Evolutionary conservation across 1,140 invertebrate species (phyloP), one percentile per base, ranked within the genome.

Genomic region (Phthorimaea operculella): DNA sequence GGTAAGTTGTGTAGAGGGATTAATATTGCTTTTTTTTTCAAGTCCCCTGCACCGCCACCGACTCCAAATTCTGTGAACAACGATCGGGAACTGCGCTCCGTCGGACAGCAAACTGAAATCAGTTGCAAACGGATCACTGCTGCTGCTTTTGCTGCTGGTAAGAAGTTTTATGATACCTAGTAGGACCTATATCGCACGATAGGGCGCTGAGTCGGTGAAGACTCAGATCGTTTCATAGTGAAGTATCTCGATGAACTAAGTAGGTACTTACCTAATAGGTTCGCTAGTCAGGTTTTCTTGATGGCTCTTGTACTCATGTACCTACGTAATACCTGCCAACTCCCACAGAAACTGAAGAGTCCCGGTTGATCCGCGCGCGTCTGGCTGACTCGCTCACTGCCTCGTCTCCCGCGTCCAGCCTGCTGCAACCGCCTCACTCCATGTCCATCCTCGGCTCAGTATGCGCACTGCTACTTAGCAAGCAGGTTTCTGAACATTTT

Each of bases 401-500:
- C 58, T 67, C 71, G 0, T 71, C 79, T 10, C 72, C 72, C 0
- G 69, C 72, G 0, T 70, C 67, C 1, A 70, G 74, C 6, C 62
- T 74, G 59, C 70, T 66, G 57, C 64, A 71, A 6, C 42, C 68
- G 1, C 58, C 58, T 5, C 69, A 72, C 18, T 79, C 80, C 42
- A 68, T 71, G 51, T 83, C 80, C 33, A 78, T 83, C 33, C 68
- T 83, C 5, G 76, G 77, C 39, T 83, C 80, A 0, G 80, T 83
- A 1, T 81, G 78, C 53, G 80, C 80, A 15, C 52, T 83, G 34
- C 62, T 83, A 47, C 70, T 81, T 6, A 76, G 74, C 18, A 81
- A 81, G 64, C 74, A 75, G 70, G 76, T 80, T 10, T 39, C 10
- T 39, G 36, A 28, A 28, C 2, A 4, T 28, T 28, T 28, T 28